Percentiles rank a stretch among this genome's conserved stretches.
These are phyloP conservation scores for Limnephilus marmoratus DNA, from an alignment of 2,888 invertebrate species.

Conservation along the genomic window DNA sequence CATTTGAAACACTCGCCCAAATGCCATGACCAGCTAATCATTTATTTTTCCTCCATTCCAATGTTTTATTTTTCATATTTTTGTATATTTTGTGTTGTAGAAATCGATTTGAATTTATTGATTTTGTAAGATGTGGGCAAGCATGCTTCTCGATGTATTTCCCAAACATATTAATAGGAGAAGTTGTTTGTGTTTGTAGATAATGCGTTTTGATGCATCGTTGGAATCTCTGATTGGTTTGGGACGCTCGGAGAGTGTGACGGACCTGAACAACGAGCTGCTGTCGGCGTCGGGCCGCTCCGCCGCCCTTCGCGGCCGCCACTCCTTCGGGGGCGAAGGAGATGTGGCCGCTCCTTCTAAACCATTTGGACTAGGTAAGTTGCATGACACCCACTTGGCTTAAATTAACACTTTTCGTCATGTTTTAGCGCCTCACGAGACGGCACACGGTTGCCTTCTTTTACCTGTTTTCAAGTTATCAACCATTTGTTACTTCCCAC, in stretches of 20 bases:
- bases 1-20: neutral
- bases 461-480: constrained; percentile 38
- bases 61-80: neutral
- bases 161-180: neutral
- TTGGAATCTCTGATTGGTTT: constrained; percentile 86
- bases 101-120: neutral
- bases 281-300: constrained; percentile 62
- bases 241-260: constrained; percentile 89
- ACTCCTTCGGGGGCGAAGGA: constrained; percentile 80
- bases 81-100: neutral
- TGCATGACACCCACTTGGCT: constrained; percentile 46
- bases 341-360: constrained; percentile 82
- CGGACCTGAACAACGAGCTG: constrained; percentile 86
- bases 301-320: constrained; percentile 71
- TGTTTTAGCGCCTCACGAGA: constrained; percentile 11
- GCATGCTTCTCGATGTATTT: neutral
- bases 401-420: constrained; percentile 26
- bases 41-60: neutral
- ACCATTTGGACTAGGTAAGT: constrained; percentile 90
- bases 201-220: constrained; percentile 88
- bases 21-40: neutral
- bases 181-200: constrained; percentile 73
- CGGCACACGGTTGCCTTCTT: constrained; percentile 59
- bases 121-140: neutral
- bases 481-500: constrained; percentile 3